Evolutionary conservation across 2,888 invertebrate species (phyloP).

Genomic region (Tachystola acroxantha): DNA sequence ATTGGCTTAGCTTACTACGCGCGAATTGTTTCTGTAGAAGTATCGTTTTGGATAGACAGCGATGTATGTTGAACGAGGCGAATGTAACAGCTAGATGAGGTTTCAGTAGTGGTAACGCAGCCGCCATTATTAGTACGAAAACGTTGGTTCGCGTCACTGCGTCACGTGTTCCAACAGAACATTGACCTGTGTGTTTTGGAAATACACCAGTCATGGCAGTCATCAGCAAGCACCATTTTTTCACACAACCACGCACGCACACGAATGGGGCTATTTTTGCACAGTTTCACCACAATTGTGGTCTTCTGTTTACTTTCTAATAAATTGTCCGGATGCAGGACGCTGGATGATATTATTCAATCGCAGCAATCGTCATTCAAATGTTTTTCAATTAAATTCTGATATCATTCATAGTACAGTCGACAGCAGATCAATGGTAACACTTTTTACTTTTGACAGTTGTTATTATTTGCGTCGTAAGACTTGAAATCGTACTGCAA

Average conservation of each 20-base stretch:
- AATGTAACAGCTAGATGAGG: slow-evolving; percentile 38
- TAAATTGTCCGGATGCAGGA: too few relatives aligned
- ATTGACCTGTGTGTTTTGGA: slow-evolving; percentile 72
- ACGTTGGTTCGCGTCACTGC: slow-evolving; percentile 46
- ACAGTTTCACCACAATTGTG: background rate
- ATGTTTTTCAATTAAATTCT: too few relatives aligned
- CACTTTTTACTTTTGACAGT: too few relatives aligned
- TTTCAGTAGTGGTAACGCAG: slow-evolving; percentile 40
- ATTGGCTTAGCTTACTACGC: slow-evolving; percentile 24
- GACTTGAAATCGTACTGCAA: too few relatives aligned
- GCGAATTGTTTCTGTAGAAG: slow-evolving; percentile 10
- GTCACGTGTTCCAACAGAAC: slow-evolving; percentile 63
- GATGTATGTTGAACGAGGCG: slow-evolving; percentile 30
- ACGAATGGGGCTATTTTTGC: background rate
- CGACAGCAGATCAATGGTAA: too few relatives aligned
- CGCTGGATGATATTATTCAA: too few relatives aligned
- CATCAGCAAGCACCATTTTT: slow-evolving; percentile 6
- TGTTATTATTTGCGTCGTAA: too few relatives aligned
- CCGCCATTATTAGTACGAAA: slow-evolving; percentile 38
- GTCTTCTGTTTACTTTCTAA: background rate
- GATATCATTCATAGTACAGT: too few relatives aligned
- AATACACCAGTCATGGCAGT: slow-evolving; percentile 31
- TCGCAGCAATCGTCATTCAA: too few relatives aligned
- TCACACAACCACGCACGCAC: slow-evolving; percentile 2
- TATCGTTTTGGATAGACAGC: slow-evolving; percentile 21